Conservation (phyloP, 2,113 vertebrate genomes). For the Pyxicephalus adspersus region DNA sequence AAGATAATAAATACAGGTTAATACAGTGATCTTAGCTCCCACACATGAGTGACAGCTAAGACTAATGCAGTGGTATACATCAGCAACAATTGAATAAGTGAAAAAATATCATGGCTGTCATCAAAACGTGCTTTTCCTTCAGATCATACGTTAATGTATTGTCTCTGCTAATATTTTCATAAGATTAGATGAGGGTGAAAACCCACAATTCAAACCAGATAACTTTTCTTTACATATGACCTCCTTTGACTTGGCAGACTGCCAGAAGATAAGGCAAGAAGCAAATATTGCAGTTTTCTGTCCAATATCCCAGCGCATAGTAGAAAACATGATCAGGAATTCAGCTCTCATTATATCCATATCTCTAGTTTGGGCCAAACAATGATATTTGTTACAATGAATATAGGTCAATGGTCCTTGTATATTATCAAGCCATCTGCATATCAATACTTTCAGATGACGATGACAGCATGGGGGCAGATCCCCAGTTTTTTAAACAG, state of each 20-base stretch:
- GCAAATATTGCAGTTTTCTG: not conserved
- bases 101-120: slow-evolving; percentile 31
- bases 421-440: no score
- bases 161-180: slow-evolving; percentile 55
- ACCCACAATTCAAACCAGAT: slow-evolving; percentile 42
- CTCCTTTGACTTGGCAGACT: slow-evolving; percentile 43
- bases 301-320: not conserved
- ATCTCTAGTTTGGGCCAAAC: not conserved
- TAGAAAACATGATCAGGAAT: not conserved
- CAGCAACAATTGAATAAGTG: slow-evolving; percentile 13
- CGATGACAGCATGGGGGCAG: no score
- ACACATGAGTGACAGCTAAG: not conserved
- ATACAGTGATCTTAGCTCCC: not conserved
- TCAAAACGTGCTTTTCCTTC: slow-evolving; percentile 33
- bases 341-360: not conserved
- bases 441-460: no score
- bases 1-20: not conserved
- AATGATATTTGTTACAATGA: not conserved
- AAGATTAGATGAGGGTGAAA: slow-evolving; percentile 44
- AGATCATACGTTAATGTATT: slow-evolving; percentile 44
- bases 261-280: slow-evolving; percentile 38
- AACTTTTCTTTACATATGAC: slow-evolving; percentile 48
- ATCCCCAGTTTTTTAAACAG: no score
- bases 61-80: slow-evolving; percentile 5
- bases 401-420: no score